phyloP scores from a whole-genome alignment of 2,797 vertebrate species.

The Chromis chromis region DNA sequence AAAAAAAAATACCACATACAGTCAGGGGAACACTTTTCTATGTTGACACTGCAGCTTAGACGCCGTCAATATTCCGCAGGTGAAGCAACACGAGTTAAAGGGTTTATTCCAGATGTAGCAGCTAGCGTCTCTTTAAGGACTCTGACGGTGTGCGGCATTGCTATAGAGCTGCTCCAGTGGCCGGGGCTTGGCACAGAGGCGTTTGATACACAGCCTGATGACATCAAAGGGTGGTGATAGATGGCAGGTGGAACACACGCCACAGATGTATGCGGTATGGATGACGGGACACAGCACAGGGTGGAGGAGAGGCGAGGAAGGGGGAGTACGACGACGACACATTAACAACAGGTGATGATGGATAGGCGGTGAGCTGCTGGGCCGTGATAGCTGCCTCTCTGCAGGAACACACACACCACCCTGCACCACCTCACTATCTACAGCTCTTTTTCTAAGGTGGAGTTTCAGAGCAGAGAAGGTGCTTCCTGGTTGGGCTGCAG shows the following conservation, averaged over 20 bases:
- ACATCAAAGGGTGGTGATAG: slow-evolving; percentile 45
- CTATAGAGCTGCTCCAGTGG: slow-evolving; percentile 58
- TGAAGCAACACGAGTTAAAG: slow-evolving; percentile 7
- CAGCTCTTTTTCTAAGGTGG: slow-evolving; percentile 9
- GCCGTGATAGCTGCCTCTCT: slow-evolving; percentile 50
- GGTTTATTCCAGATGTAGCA: slow-evolving; percentile 13
- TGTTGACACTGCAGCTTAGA: slow-evolving; percentile 20
- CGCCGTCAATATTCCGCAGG: slow-evolving; percentile 2
- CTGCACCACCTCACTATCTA: slow-evolving; percentile 21
- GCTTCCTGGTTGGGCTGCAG: slow-evolving; percentile 2
- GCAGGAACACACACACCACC: slow-evolving; percentile 16
- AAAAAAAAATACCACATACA: neutral
- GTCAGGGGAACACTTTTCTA: neutral
- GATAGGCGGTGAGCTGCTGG: slow-evolving; percentile 44
- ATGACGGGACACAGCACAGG: slow-evolving; percentile 53
- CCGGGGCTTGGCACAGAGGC: slow-evolving; percentile 62
- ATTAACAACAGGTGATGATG: slow-evolving; percentile 55
- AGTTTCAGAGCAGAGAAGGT: slow-evolving; percentile 25
- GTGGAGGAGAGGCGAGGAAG: slow-evolving; percentile 20
- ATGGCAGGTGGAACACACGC: slow-evolving; percentile 42
- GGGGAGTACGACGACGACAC: slow-evolving; percentile 18
- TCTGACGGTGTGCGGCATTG: neutral
- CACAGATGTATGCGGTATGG: slow-evolving; percentile 44
- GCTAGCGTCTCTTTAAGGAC: slow-evolving; percentile 17
- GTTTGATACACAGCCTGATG: slow-evolving; percentile 43